Percentiles rank a stretch among this genome's conserved stretches.
Conservation (phyloP, 2,888 invertebrate genomes). For the Cephus pulcher region DNA sequence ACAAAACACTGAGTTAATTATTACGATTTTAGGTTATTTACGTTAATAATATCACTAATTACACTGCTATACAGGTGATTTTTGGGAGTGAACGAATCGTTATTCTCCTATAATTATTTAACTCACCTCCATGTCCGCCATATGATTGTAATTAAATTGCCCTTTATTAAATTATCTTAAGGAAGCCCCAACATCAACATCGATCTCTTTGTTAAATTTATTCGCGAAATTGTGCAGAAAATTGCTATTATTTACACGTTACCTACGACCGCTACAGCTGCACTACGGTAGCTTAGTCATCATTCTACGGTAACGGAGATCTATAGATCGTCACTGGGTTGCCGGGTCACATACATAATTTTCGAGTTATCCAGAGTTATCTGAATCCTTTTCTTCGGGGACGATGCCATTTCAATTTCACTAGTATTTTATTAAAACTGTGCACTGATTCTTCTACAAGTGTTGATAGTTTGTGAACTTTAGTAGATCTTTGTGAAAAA, state of each 20-base stretch:
- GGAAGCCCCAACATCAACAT: slow-evolving; percentile 24
- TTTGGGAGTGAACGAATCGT: neutral
- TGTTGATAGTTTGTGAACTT: neutral
- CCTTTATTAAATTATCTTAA: slow-evolving; percentile 28
- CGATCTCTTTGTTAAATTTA: slow-evolving; percentile 22
- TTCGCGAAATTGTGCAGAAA: slow-evolving; percentile 15
- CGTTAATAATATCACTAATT: neutral
- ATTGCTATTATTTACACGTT: slow-evolving; percentile 27
- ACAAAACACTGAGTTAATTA: neutral
- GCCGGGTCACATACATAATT: neutral
- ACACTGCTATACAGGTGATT: slow-evolving; percentile 2
- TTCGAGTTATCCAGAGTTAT: neutral
- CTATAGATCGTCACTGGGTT: neutral
- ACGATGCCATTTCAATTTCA: neutral
- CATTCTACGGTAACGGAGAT: neutral
- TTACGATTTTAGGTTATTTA: neutral
- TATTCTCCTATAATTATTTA: neutral
- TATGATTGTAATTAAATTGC: slow-evolving; percentile 5
- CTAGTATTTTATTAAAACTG: neutral
- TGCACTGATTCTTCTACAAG: neutral
- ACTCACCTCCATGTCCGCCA: slow-evolving; percentile 40
- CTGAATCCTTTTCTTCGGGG: neutral
- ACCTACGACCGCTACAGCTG: slow-evolving; percentile 5
- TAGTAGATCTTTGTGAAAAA: neutral
- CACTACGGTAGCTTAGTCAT: neutral